phyloP scores from a whole-genome alignment of 2,113 vertebrate genomes.

The Vimba vimba region DNA sequence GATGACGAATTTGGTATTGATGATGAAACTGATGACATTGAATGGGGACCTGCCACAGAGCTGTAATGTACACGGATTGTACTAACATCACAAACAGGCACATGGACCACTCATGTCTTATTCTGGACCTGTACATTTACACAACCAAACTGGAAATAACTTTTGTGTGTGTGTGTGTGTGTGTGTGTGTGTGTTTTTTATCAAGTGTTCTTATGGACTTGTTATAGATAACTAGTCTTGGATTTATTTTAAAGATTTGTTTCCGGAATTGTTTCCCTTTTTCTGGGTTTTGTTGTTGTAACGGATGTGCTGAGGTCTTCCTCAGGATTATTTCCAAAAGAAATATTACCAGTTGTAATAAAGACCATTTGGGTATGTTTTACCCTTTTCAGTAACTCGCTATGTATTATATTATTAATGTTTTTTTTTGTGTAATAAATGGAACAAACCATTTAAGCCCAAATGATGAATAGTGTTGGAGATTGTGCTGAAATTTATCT shows the following conservation, averaged over 20 bases:
- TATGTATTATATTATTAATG: conserved; percentile 29
- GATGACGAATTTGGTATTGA: conserved; percentile 64
- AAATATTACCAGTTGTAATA: conserved; percentile 20
- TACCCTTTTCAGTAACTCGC: conserved; percentile 26
- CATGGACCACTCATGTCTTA: neutral
- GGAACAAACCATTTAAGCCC: neutral
- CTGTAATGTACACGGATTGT: conserved; percentile 72
- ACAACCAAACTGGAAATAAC: conserved; percentile 11
- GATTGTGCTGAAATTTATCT: neutral
- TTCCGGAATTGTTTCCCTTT: neutral
- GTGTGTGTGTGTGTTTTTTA: neutral
- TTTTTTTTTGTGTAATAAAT: conserved; percentile 46
- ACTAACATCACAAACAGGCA: neutral
- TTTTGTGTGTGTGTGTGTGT: neutral
- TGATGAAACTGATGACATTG: conserved; percentile 72
- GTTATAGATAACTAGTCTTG: neutral
- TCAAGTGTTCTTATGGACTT: conserved; percentile 9
- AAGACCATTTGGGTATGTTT: conserved; percentile 23
- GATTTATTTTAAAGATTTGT: conserved; percentile 17
- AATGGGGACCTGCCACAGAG: conserved; percentile 94
- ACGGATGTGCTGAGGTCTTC: neutral
- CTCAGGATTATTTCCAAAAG: conserved; percentile 8
- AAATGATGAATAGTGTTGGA: neutral
- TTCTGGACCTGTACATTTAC: neutral
- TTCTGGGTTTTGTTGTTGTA: neutral